Evolutionary conservation across 2,113 vertebrate species (phyloP).

Genomic region (Bubo bubo): DNA sequence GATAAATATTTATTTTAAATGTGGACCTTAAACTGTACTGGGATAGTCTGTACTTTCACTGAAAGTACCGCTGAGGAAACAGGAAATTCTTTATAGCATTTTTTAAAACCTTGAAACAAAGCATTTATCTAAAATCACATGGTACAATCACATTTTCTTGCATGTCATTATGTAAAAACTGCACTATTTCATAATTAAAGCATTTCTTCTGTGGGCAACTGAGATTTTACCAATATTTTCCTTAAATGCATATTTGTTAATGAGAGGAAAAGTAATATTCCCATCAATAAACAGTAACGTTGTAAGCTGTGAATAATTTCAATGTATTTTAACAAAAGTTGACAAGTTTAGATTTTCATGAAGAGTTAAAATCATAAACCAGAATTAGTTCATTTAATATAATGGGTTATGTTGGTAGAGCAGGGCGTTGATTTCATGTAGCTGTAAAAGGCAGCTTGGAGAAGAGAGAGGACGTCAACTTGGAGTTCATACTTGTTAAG

Average conservation of each 20-base stretch:
- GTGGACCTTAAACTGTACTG: background rate
- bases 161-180: background rate
- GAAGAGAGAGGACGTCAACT: background rate
- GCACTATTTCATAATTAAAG: background rate
- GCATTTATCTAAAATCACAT: background rate
- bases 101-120: background rate
- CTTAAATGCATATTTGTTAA: background rate
- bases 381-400: background rate
- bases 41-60: background rate
- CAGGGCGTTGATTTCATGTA: background rate
- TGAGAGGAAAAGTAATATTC: background rate
- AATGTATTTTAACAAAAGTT: background rate
- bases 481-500: background rate
- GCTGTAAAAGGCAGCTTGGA: slow-evolving; percentile 23
- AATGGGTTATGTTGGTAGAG: background rate
- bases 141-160: background rate
- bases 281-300: background rate
- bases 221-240: background rate
- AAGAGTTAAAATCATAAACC: background rate
- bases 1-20: background rate
- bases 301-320: background rate
- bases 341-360: background rate
- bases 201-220: background rate
- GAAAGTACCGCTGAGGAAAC: background rate
- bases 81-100: background rate